These are phyloP conservation scores for Listronotus oregonensis DNA, from an alignment of 1,140 invertebrate species.

Conservation along the genomic window DNA sequence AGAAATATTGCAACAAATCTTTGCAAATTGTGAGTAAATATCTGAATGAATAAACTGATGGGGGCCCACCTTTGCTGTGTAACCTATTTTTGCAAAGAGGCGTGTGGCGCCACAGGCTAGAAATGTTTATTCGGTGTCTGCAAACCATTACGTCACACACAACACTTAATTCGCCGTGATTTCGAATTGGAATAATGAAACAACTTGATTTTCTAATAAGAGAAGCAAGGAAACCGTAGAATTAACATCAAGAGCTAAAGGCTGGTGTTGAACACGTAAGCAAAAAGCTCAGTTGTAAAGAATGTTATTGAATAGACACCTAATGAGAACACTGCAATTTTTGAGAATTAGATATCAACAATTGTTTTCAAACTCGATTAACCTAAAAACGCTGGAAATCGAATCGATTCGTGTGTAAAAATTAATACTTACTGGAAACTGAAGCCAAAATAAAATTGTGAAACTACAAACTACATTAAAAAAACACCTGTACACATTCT, in stretches of 20 bases:
- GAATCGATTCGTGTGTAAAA: neutral
- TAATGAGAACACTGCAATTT: constrained; percentile 50
- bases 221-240: neutral
- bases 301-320: constrained; percentile 50
- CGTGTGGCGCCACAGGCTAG: constrained; percentile 28
- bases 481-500: constrained; percentile 54
- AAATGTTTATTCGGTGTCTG: constrained; percentile 24
- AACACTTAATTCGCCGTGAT: constrained; percentile 18
- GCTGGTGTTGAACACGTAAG: constrained; percentile 39
- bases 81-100: constrained; percentile 34
- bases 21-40: constrained; percentile 35
- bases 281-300: constrained; percentile 37
- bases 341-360: constrained; percentile 53
- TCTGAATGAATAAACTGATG: constrained; percentile 34
- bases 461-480: constrained; percentile 53
- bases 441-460: constrained; percentile 25
- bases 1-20: constrained; percentile 24
- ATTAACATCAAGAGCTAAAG: constrained; percentile 30
- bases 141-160: constrained; percentile 32
- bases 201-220: too few relatives aligned
- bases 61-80: constrained; percentile 38
- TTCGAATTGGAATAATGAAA: neutral
- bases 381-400: constrained; percentile 39
- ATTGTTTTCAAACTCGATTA: constrained; percentile 43
- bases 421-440: constrained; percentile 17